Conservation (phyloP, 2,797 vertebrate species). For the Alca torda region DNA sequence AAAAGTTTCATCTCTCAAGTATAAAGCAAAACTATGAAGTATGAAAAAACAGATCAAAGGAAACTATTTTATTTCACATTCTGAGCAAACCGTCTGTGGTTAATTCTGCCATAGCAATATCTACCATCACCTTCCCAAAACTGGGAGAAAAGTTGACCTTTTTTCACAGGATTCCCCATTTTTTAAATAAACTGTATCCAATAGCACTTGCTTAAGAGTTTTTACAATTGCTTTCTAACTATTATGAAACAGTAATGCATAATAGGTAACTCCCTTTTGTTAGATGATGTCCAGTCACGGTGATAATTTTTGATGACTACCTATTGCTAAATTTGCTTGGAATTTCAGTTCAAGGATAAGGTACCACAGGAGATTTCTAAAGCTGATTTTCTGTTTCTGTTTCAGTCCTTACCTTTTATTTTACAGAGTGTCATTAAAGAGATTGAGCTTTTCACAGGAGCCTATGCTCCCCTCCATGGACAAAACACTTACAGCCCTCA, state of each 20-base stretch:
- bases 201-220: not conserved
- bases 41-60: not conserved
- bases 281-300: not conserved
- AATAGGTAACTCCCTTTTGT: not conserved
- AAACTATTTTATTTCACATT: not conserved
- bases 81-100: not conserved
- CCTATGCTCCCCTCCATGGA: accelerated
- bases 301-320: not conserved
- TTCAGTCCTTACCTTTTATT: not conserved
- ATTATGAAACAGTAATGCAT: not conserved
- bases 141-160: not conserved
- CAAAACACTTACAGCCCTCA: not conserved
- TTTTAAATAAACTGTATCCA: not conserved
- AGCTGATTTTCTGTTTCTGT: not conserved
- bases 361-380: not conserved
- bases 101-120: not conserved
- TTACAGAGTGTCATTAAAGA: not conserved
- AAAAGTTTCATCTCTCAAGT: not conserved
- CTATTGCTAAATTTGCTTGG: not conserved
- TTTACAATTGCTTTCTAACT: not conserved
- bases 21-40: not conserved
- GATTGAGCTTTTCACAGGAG: not conserved
- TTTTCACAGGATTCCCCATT: not conserved
- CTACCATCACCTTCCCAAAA: not conserved
- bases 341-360: not conserved